Percentiles rank a stretch among this genome's conserved stretches.
Evolutionary conservation across 2,797 vertebrate species (phyloP).

Genomic region (Crocodylus rhombifer): DNA sequence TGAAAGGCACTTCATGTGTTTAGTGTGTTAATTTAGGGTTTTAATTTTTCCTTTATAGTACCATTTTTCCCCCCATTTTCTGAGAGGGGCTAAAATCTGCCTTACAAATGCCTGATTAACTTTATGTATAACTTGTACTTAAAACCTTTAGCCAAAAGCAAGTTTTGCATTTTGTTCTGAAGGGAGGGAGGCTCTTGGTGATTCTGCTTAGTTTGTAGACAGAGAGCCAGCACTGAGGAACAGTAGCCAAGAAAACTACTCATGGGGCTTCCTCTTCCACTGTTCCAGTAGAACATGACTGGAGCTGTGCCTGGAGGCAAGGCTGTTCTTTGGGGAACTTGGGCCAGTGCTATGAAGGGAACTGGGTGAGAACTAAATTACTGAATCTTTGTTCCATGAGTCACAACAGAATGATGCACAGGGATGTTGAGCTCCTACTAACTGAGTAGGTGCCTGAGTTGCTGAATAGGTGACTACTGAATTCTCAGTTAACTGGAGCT

Average conservation of each 20-base stretch:
- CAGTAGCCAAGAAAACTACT: not conserved
- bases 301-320: not conserved
- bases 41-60: too few relatives aligned
- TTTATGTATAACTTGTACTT: rapidly evolving
- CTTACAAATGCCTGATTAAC: not conserved
- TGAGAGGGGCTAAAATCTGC: not conserved
- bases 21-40: rapidly evolving
- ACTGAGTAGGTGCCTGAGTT: not conserved
- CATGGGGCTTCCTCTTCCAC: not conserved
- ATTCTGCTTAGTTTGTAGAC: not conserved
- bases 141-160: not conserved
- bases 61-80: not conserved
- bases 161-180: not conserved
- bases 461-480: not conserved
- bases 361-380: not conserved
- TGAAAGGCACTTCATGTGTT: not conserved
- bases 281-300: not conserved
- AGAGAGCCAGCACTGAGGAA: not conserved
- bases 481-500: not conserved
- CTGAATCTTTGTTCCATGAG: not conserved
- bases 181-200: not conserved
- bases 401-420: not conserved
- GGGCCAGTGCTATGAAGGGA: rapidly evolving
- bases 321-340: rapidly evolving
- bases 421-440: not conserved